These are phyloP conservation scores for Serrognathus titanus DNA, from an alignment of 2,888 invertebrate species.

Conservation along the genomic window DNA sequence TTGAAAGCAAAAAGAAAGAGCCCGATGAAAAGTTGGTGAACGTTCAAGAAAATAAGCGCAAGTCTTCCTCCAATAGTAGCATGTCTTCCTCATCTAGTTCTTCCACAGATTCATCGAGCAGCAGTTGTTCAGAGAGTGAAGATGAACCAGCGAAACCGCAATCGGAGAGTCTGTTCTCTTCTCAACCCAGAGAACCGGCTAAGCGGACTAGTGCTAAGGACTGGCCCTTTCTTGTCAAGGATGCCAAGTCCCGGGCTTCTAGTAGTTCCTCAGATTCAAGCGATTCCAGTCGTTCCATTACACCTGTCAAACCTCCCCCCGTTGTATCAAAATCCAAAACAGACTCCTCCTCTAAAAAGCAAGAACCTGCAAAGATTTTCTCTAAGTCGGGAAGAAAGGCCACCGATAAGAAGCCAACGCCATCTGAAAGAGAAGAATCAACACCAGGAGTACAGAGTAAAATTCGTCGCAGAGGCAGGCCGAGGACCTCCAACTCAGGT, in stretches of 20 bases:
- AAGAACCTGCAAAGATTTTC: conserved; percentile 22
- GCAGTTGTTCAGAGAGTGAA: conserved; percentile 59
- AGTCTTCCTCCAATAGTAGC: conserved; percentile 57
- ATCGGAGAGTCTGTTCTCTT: conserved; percentile 43
- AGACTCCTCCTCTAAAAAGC: conserved; percentile 31
- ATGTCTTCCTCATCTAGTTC: conserved; percentile 52
- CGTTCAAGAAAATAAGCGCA: conserved; percentile 48
- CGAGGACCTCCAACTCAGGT: conserved; percentile 49
- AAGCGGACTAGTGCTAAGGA: conserved; percentile 55
- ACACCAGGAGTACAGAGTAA: conserved; percentile 45
- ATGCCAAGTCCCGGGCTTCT: conserved; percentile 65
- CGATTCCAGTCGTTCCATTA: conserved; percentile 44
- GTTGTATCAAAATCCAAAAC: conserved; percentile 18
- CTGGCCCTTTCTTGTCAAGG: conserved; percentile 80
- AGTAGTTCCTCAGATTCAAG: conserved; percentile 60
- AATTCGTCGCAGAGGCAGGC: conserved; percentile 35
- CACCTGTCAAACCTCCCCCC: conserved; percentile 32
- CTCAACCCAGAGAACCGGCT: conserved; percentile 36
- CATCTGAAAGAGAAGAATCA: conserved; percentile 76
- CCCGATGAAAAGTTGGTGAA: conserved; percentile 35
- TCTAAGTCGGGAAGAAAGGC: conserved; percentile 25
- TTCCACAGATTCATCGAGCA: conserved; percentile 51
- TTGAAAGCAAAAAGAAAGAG: conserved; percentile 26
- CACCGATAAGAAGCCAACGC: conserved; percentile 25
- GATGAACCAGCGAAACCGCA: conserved; percentile 45